Conservation (phyloP, 2,888 invertebrate genomes). For the Fragum whitleyi region DNA sequence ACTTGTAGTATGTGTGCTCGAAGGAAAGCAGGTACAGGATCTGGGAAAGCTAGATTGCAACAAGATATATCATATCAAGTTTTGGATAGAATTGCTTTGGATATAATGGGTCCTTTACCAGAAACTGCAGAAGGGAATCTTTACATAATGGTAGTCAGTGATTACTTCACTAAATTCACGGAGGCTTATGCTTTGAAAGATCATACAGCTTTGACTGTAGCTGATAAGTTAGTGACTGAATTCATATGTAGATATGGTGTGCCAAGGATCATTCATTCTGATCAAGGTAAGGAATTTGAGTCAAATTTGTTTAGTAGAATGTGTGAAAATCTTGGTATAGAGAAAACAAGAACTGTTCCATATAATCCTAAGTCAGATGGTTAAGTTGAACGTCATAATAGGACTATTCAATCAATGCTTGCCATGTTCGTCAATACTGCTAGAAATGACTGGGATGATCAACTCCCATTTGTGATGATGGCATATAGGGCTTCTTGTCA, state of each 20-base stretch:
- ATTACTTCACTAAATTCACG: no score
- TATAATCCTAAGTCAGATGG: slow-evolving; percentile 46
- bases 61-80: slow-evolving; percentile 31
- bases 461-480: slow-evolving; percentile 43
- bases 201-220: no score
- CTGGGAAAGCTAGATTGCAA: slow-evolving; percentile 44
- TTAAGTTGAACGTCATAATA: no score
- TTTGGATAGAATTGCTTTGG: no score
- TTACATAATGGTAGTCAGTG: slow-evolving; percentile 45
- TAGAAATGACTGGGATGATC: no score
- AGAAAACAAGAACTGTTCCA: slow-evolving; percentile 39
- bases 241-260: slow-evolving; percentile 55
- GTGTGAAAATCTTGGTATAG: slow-evolving; percentile 33
- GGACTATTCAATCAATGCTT: slow-evolving; percentile 54
- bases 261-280: slow-evolving; percentile 48
- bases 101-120: slow-evolving; percentile 48
- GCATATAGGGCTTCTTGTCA: no score
- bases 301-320: slow-evolving; percentile 53
- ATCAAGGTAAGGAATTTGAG: slow-evolving; percentile 59
- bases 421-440: slow-evolving; percentile 53
- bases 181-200: no score
- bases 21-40: slow-evolving; percentile 61
- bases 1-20: slow-evolving; percentile 59
- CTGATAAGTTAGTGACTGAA: slow-evolving; percentile 38
- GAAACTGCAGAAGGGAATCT: slow-evolving; percentile 29